Conservation (phyloP, 2,888 invertebrate genomes). For the Chromoteleia sp. region DNA sequence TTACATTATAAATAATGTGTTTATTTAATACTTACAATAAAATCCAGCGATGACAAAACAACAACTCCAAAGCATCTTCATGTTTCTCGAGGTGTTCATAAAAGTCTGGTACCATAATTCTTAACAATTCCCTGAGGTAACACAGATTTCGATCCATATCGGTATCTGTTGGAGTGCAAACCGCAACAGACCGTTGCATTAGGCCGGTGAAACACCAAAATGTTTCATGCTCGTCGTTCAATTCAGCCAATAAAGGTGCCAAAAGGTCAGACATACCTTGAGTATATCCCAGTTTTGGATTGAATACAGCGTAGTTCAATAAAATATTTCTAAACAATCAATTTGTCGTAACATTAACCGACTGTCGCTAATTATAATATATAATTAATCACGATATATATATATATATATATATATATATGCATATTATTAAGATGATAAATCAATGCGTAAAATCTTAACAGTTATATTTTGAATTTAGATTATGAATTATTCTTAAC, state of each 20-base stretch:
- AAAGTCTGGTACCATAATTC: constrained; percentile 96
- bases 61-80: constrained; percentile 94
- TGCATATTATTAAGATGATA: no score
- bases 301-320: constrained; percentile 96
- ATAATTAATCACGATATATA: no score
- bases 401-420: no score
- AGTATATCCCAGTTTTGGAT: constrained; percentile 93
- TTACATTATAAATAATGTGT: neutral
- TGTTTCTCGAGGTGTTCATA: constrained; percentile 93
- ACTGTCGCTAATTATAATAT: no score
- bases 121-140: constrained; percentile 93
- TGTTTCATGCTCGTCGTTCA: constrained; percentile 97
- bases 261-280: constrained; percentile 99
- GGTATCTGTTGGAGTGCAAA: constrained; percentile 96
- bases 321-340: constrained; percentile 90
- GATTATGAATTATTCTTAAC: no score
- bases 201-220: constrained; percentile 99
- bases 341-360: neutral
- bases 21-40: constrained; percentile 88
- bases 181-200: constrained; percentile 97
- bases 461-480: no score
- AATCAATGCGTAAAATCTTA: no score
- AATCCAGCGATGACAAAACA: constrained; percentile 98
- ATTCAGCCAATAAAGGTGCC: constrained; percentile 96
- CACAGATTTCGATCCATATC: constrained; percentile 97